Conservation (phyloP, 92 coral and sea anemone genomes). For the Porites lobata region DNA sequence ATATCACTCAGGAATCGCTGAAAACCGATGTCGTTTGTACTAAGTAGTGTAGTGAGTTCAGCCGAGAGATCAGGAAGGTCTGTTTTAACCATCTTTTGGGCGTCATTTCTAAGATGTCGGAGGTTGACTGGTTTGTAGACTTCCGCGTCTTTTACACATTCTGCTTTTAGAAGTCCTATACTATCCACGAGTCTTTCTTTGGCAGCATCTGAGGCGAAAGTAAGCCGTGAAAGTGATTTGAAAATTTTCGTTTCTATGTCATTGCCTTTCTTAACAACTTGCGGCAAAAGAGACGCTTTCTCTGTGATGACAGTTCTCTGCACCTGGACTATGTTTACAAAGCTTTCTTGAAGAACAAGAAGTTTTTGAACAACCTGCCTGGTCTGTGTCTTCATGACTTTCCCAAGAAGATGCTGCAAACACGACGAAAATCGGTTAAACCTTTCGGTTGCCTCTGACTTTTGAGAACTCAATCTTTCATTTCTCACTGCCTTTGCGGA, state of each 20-base stretch:
- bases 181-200: neutral
- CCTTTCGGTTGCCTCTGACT: conserved; percentile 39
- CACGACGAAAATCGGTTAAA: conserved; percentile 58
- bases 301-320: conserved; percentile 24
- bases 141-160: conserved; percentile 60
- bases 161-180: neutral
- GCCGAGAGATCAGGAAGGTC: neutral
- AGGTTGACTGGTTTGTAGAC: conserved; percentile 25
- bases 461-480: neutral
- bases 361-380: conserved; percentile 51
- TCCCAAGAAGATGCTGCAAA: conserved; percentile 49
- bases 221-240: neutral
- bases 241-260: conserved; percentile 21
- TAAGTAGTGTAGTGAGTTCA: conserved; percentile 11
- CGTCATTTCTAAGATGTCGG: conserved; percentile 23
- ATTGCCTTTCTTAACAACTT: conserved; percentile 2
- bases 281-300: conserved; percentile 23
- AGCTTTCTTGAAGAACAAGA: conserved; percentile 47
- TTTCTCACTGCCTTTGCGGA: conserved; percentile 60
- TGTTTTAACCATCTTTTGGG: conserved; percentile 12
- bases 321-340: conserved; percentile 45
- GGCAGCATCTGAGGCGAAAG: neutral
- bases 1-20: conserved; percentile 61
- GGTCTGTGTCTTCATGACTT: conserved; percentile 50
- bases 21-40: conserved; percentile 24